Evolutionary conservation across 2,888 invertebrate species (phyloP), one percentile per base, ranked within the genome.

Genomic region (Ornithoptera priamus): DNA sequence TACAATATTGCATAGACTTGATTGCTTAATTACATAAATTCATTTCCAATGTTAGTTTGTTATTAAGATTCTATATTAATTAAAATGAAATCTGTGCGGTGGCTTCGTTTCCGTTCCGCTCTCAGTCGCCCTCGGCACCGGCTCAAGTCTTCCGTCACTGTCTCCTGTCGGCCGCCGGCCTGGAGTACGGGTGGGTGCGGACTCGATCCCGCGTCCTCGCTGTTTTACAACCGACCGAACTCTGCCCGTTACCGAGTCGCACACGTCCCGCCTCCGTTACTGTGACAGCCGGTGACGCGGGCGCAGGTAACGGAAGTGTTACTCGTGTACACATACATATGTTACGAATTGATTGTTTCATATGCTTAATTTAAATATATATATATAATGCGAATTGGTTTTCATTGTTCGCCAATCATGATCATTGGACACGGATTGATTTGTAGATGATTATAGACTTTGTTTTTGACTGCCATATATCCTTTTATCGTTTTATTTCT

Each of bases 181-280:
- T 77, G 24, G 85, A 77, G 81, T 92, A 92, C 0, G 92, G 91
- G 58, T 91, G 91, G 22, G 78, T 75, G 77, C 84, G 85, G 56
- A 82, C 72, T 22, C 91, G 75, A 66, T 89, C 89, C 5, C 91
- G 75, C 73, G 85, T 84, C 2, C 90, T 80, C 72, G 90, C 86
- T 76, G 91, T 84, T 89, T 92, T 92, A 73, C 80, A 91, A 86
- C 91, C 91, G 68, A 91, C 90, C 85, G 88, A 81, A 73, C 79
- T 90, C 83, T 90, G 84, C 86, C 82, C 86, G 74, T 81, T 73
- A 78, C 78, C 80, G 68, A 75, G 69, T 76, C 81, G 85, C 69
- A 74, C 72, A 22, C 69, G 65, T 30, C 80, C 79, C 71, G 69
- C 74, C 65, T 81, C 88, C 90, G 82, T 88, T 89, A 88, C 84